These are phyloP conservation scores for Popillia japonica DNA, from an alignment of 1,140 invertebrate species.

Conservation along the genomic window DNA sequence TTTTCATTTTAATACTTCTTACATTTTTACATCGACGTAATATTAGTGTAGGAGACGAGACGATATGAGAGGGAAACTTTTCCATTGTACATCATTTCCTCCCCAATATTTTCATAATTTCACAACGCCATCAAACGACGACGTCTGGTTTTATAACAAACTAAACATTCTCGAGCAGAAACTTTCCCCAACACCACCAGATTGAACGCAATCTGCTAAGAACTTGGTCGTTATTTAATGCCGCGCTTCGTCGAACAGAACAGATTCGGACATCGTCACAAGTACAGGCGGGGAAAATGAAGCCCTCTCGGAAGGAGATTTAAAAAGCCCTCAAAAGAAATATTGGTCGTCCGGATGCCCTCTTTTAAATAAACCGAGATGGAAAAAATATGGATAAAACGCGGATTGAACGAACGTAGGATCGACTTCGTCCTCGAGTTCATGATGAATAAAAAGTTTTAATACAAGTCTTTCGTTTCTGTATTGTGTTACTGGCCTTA, in stretches of 20 bases:
- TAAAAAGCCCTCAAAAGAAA: slow-evolving; percentile 22
- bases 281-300: neutral
- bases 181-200: slow-evolving; percentile 13
- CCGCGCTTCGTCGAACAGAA: slow-evolving; percentile 28
- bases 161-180: slow-evolving; percentile 18
- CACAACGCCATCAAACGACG: slow-evolving; percentile 8
- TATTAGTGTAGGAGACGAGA: neutral
- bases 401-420: neutral
- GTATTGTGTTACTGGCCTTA: neutral
- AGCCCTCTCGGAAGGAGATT: neutral
- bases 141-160: slow-evolving; percentile 30
- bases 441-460: slow-evolving; percentile 23
- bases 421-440: neutral
- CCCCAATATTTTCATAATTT: slow-evolving; percentile 28
- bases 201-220: slow-evolving; percentile 22
- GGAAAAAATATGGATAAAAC: slow-evolving; percentile 26
- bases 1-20: slow-evolving; percentile 29
- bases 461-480: neutral
- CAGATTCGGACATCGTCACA: slow-evolving; percentile 26
- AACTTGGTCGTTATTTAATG: slow-evolving; percentile 28
- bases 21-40: slow-evolving; percentile 19
- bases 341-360: slow-evolving; percentile 7
- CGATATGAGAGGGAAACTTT: neutral
- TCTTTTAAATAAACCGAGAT: slow-evolving; percentile 4
- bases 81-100: slow-evolving; percentile 23